Evolutionary conservation across 64 coral and sea anemone genomes (phyloP).

Genomic region (Porites lutea): DNA sequence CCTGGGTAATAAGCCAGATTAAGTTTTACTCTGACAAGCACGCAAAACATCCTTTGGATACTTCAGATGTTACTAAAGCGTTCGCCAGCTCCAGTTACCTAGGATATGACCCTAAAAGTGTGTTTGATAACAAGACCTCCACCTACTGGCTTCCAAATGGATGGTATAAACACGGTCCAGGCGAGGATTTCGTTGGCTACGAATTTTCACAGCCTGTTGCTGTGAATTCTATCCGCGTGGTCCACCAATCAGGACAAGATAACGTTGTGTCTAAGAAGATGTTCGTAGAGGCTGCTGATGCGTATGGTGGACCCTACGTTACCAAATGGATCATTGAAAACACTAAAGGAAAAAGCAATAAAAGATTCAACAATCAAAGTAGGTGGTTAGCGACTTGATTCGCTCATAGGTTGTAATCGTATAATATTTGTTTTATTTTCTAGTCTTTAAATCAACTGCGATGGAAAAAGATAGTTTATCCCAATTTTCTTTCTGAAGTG

Average conservation of each 20-base stretch:
- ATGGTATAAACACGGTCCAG: conserved; percentile 74
- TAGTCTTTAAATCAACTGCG: too few species aligned
- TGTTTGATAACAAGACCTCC: conserved; percentile 53
- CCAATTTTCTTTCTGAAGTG: too few species aligned
- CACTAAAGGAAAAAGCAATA: conserved; percentile 34
- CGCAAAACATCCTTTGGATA: conserved; percentile 37
- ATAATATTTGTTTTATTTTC: too few species aligned
- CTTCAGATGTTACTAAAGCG: conserved; percentile 54
- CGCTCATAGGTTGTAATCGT: too few species aligned
- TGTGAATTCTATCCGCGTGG: conserved; percentile 68
- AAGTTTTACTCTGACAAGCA: conserved; percentile 80
- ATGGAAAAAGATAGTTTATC: too few species aligned
- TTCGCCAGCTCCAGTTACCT: conserved; percentile 86
- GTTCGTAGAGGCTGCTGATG: conserved; percentile 73
- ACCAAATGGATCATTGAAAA: conserved; percentile 89
- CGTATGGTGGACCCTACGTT: conserved; percentile 65
- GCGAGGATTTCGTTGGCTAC: conserved; percentile 70
- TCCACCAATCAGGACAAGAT: conserved; percentile 71
- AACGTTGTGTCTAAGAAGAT: conserved; percentile 81
- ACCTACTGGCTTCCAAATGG: conserved; percentile 89
- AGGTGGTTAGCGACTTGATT: conserved; percentile 27
- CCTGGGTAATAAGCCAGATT: conserved; percentile 79
- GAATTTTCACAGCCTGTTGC: conserved; percentile 68
- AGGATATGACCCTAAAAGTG: conserved; percentile 67
- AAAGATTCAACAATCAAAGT: conserved; percentile 81